Conservation (phyloP, 1,140 invertebrate genomes). For the Maniola jurtina region DNA sequence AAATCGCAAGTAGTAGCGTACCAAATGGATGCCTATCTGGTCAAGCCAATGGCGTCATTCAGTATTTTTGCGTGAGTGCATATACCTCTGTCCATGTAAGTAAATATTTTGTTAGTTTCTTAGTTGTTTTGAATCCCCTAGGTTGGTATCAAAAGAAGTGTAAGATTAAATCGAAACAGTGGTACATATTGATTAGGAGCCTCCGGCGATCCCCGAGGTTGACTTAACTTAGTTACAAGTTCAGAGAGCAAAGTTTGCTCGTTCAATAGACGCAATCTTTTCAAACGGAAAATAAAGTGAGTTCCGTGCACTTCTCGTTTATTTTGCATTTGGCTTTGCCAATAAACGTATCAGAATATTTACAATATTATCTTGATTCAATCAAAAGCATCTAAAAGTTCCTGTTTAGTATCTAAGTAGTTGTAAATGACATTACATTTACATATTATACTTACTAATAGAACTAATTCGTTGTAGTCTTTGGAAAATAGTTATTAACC, state of each 20-base stretch:
- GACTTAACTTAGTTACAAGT: conserved; percentile 71
- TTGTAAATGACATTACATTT: no score
- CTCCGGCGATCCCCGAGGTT: conserved; percentile 44
- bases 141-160: conserved; percentile 6
- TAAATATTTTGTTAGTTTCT: not conserved
- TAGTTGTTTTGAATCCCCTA: not conserved
- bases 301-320: not conserved
- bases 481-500: no score
- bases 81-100: no score
- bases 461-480: no score
- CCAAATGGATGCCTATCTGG: no score
- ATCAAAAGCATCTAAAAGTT: no score
- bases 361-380: not conserved
- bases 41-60: no score
- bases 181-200: conserved; percentile 62
- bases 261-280: conserved; percentile 32
- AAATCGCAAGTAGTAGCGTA: no score
- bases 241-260: conserved; percentile 68
- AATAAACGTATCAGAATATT: not conserved
- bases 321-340: conserved; percentile 2
- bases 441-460: no score
- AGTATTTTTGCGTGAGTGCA: no score
- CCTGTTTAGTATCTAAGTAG: no score
- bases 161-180: conserved; percentile 37
- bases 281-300: conserved; percentile 28